These are phyloP conservation scores for Selenia dentaria DNA, from an alignment of 2,888 invertebrate species.

Conservation along the genomic window DNA sequence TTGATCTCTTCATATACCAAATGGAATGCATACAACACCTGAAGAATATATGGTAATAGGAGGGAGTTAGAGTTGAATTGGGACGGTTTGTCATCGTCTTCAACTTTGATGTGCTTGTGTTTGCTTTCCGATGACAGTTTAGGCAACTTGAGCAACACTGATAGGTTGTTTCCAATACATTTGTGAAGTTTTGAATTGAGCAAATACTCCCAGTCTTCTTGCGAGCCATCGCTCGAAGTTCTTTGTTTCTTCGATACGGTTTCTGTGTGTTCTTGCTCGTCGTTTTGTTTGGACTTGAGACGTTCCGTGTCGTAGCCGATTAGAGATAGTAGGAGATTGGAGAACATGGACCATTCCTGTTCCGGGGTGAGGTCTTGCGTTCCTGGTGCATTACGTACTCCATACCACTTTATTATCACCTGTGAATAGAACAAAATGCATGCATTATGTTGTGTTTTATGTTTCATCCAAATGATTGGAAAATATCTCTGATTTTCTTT, in stretches of 20 bases:
- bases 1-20: conserved; percentile 96
- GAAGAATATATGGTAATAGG: conserved; percentile 89
- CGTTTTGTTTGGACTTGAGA: conserved; percentile 65
- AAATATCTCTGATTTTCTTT: no score
- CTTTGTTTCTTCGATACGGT: conserved; percentile 89
- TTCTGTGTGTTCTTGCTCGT: conserved; percentile 59
- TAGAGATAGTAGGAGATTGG: conserved; percentile 82
- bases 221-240: conserved; percentile 90
- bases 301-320: conserved; percentile 90
- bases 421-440: conserved; percentile 35
- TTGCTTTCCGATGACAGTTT: conserved; percentile 34
- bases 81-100: conserved; percentile 51
- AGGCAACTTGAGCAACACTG: conserved; percentile 69
- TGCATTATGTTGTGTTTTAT: no score
- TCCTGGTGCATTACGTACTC: conserved; percentile 94
- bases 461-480: no score
- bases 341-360: conserved; percentile 93
- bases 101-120: conserved; percentile 36
- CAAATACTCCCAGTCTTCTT: conserved; percentile 93
- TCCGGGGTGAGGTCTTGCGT: conserved; percentile 89
- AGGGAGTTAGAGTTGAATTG: conserved; percentile 87
- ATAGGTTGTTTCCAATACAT: conserved; percentile 67
- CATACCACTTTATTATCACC: conserved; percentile 93
- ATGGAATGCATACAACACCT: conserved; percentile 92
- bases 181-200: conserved; percentile 85